phyloP scores from a whole-genome alignment of 2,888 invertebrate species.

The Melieria picta region DNA sequence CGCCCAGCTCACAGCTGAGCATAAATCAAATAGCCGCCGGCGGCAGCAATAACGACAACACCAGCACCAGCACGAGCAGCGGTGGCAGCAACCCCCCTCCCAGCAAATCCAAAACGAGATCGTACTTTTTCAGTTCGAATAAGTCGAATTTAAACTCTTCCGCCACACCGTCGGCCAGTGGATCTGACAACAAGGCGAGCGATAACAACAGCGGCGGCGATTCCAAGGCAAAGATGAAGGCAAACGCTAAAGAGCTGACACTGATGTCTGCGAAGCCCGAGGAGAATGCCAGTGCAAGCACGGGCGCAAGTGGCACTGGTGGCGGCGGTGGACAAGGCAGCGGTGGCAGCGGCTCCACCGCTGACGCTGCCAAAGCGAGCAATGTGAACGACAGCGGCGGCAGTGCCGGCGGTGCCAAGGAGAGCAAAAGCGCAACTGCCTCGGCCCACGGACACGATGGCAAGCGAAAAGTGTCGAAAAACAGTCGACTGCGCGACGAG shows the following conservation, averaged over 20 bases:
- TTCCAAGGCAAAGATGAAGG: slow-evolving; percentile 53
- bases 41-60: slow-evolving; percentile 42
- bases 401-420: slow-evolving; percentile 26
- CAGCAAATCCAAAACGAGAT: slow-evolving; percentile 51
- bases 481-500: slow-evolving; percentile 58
- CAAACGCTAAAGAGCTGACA: slow-evolving; percentile 59
- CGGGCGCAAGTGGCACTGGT: slow-evolving; percentile 18
- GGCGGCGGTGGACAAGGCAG: slow-evolving; percentile 27
- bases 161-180: slow-evolving; percentile 51
- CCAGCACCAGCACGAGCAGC: slow-evolving; percentile 53
- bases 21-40: slow-evolving; percentile 33
- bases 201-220: slow-evolving; percentile 50
- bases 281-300: slow-evolving; percentile 42
- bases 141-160: slow-evolving; percentile 16
- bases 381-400: slow-evolving; percentile 17
- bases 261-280: slow-evolving; percentile 57
- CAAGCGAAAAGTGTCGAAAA: slow-evolving; percentile 61
- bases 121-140: slow-evolving; percentile 51
- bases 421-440: slow-evolving; percentile 30
- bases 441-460: slow-evolving; percentile 45
- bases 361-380: slow-evolving; percentile 7
- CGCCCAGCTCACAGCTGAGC: slow-evolving; percentile 41
- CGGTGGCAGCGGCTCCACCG: slow-evolving; percentile 12
- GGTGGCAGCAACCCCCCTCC: slow-evolving; percentile 46
- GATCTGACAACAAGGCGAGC: slow-evolving; percentile 55